Evolutionary conservation across 2,113 vertebrate species (phyloP).

Genomic region (Haemorhous mexicanus): DNA sequence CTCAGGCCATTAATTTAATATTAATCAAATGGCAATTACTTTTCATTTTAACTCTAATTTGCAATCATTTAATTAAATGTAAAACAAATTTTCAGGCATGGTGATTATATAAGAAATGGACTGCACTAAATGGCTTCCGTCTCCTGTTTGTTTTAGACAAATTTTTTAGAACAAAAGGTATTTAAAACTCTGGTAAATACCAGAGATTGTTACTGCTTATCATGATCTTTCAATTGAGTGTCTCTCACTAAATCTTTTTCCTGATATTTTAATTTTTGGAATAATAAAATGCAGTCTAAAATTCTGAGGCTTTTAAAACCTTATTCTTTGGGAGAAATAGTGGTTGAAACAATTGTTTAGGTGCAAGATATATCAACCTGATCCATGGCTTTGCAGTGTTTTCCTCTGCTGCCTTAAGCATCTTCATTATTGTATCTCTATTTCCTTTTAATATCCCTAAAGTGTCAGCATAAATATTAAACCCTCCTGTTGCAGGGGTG

Average conservation of each 20-base stretch:
- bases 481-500: accelerated
- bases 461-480: background rate
- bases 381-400: background rate
- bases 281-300: background rate
- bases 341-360: background rate
- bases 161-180: background rate
- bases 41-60: background rate
- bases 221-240: background rate
- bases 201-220: background rate
- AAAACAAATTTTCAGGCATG: background rate
- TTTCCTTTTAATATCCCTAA: background rate
- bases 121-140: background rate
- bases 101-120: background rate
- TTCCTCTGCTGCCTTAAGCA: background rate
- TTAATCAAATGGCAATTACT: conserved; percentile 21
- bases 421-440: background rate
- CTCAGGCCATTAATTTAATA: background rate
- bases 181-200: background rate
- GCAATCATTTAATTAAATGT: background rate
- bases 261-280: background rate
- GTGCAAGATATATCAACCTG: background rate
- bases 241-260: background rate
- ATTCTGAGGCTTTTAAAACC: background rate
- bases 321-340: background rate
- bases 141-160: background rate